phyloP scores from a whole-genome alignment of 2,797 vertebrate genomes.

The Mus spretus region DNA sequence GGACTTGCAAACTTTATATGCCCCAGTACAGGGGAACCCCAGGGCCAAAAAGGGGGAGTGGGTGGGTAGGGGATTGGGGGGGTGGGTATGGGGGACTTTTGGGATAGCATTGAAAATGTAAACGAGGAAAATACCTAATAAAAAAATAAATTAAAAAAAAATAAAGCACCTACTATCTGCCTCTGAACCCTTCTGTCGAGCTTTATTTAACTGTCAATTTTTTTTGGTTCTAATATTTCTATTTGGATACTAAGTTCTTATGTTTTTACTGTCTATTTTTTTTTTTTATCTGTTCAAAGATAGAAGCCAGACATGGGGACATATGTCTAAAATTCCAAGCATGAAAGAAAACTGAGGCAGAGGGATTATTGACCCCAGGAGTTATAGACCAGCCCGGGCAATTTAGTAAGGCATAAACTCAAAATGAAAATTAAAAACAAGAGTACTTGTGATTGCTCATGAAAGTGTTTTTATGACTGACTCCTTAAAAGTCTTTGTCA shows the following conservation, averaged over 20 bases:
- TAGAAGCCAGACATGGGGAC: background rate
- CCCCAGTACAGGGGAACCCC: too few relatives aligned
- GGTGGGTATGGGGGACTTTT: too few relatives aligned
- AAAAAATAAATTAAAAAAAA: too few relatives aligned
- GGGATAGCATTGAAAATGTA: too few relatives aligned
- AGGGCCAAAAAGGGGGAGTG: too few relatives aligned
- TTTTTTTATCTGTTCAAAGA: background rate
- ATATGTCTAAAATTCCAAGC: background rate
- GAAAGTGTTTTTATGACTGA: background rate
- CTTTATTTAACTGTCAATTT: background rate
- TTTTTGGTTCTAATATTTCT: background rate
- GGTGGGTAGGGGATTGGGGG: too few relatives aligned
- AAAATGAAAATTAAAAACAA: background rate
- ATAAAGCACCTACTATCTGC: background rate
- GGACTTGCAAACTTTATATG: too few relatives aligned
- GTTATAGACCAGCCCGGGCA: background rate
- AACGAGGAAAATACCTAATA: too few relatives aligned
- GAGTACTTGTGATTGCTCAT: background rate
- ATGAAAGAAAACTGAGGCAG: background rate
- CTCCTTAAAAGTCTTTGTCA: background rate
- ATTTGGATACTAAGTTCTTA: background rate
- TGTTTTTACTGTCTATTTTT: background rate
- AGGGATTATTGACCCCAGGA: background rate
- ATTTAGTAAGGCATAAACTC: background rate
- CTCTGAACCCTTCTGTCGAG: background rate